Evolutionary conservation across 2,888 invertebrate genomes (phyloP), one percentile per base, ranked within the genome.

Genomic region (Germaria angustata): DNA sequence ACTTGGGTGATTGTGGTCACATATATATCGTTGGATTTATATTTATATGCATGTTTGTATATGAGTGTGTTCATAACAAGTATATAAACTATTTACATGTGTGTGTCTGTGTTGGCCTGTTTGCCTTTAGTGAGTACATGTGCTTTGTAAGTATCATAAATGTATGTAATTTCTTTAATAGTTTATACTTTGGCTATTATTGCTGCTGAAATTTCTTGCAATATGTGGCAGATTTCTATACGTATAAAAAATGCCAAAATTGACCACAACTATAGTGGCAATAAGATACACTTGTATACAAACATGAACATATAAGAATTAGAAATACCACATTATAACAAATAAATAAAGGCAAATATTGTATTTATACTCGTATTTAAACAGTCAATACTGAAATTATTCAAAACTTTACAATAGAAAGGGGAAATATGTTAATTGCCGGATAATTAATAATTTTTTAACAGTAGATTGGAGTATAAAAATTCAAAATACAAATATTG

Each of bases 1-100:
- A 88, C 87, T 88, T 88, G 88, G 66, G 59, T 87, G 88, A 87
- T 85, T 86, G 84, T 57, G 68, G 78, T 79, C 79, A 36, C 41
- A 51, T 80, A 68, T 71, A 69, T 71, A 34, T 55, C 36, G 24
- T 20, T 55, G 46, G 46, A 9, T 55, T 7, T 46, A 24, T 32
- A n/a, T 32, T 2, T 57, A 55, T n/a, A 13, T n/a, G 24, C 22
- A 51, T 51, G 46, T 46, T 11, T 36, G 44, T 57, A 11, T 36
- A 24, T 24, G 9, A 44, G 20, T 49, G 55, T 53, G 11, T 44
- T 66, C 61, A 9, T 39, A 15, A 36, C n/a, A 39, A 53, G 73
- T 53, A 17, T 20, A 65, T 46, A 34, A 49, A 65, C 17, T 32
- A 51, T 15, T 41, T 41, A 34, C 5, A n/a, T 17, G 20, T 34